A percentile compares a stretch with the other conserved stretches of the same genome.
phyloP scores from a whole-genome alignment of 2,888 invertebrate species.

The Arge pagana region DNA sequence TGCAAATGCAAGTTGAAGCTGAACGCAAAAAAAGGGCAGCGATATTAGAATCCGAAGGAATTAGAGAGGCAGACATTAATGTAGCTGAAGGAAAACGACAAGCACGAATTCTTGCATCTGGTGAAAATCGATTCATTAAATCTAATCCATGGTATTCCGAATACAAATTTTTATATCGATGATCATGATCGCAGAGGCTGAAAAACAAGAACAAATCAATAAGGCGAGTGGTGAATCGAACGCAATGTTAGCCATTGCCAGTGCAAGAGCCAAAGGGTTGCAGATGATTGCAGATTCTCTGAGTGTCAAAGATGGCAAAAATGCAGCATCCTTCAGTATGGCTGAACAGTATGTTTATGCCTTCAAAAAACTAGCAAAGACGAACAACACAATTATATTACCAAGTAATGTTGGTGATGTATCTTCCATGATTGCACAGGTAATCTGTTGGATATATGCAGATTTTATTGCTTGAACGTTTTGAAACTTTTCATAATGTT shows the following conservation, averaged over 20 bases:
- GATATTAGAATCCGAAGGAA: slow-evolving; percentile 96
- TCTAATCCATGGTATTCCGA: background rate
- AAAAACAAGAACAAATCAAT: slow-evolving; percentile 92
- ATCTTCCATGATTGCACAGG: slow-evolving; percentile 79
- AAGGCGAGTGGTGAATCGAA: slow-evolving; percentile 90
- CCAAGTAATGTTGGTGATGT: slow-evolving; percentile 89
- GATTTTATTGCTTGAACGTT: background rate
- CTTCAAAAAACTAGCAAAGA: slow-evolving; percentile 90
- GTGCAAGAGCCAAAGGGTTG: slow-evolving; percentile 86
- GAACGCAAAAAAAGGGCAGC: slow-evolving; percentile 96
- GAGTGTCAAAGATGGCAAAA: slow-evolving; percentile 71
- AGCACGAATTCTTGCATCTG: slow-evolving; percentile 88
- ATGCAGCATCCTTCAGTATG: slow-evolving; percentile 89
- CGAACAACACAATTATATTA: slow-evolving; percentile 91
- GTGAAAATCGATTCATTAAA: slow-evolving; percentile 53
- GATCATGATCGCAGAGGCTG: slow-evolving; percentile 73
- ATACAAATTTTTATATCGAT: background rate
- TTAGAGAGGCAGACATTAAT: slow-evolving; percentile 90
- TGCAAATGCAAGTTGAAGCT: slow-evolving; percentile 99
- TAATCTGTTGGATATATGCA: slow-evolving; percentile 40
- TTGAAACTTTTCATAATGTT: background rate
- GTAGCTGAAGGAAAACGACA: slow-evolving; percentile 95
- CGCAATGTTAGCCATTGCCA: slow-evolving; percentile 88
- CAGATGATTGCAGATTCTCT: slow-evolving; percentile 75
- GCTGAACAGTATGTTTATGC: slow-evolving; percentile 97